These are phyloP conservation scores for Lepidurus packardi DNA, from an alignment of 1,140 invertebrate species.

Conservation along the genomic window DNA sequence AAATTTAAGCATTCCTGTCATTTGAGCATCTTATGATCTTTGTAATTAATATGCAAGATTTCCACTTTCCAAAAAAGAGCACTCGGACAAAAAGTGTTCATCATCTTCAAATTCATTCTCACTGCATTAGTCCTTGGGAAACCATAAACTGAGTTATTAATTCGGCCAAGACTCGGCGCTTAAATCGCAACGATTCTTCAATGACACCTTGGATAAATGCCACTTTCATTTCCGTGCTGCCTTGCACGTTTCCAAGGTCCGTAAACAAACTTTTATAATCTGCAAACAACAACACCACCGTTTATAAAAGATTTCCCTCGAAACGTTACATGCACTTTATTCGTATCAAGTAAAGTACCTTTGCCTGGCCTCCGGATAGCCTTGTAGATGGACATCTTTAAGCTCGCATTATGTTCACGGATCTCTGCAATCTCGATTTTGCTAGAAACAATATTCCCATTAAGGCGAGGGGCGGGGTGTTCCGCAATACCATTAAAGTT, in stretches of 20 bases:
- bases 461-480: constrained; percentile 3
- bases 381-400: constrained; percentile 54
- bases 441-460: constrained; percentile 32
- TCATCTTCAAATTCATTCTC: neutral
- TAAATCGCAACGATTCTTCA: constrained; percentile 71
- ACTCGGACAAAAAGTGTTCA: no score
- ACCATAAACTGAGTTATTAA: constrained; percentile 37
- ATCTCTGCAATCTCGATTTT: constrained; percentile 48
- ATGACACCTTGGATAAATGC: constrained; percentile 67
- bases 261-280: constrained; percentile 66
- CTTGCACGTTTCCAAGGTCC: constrained; percentile 63
- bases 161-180: constrained; percentile 64
- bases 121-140: neutral
- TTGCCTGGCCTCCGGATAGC: constrained; percentile 60
- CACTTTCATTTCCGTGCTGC: constrained; percentile 59
- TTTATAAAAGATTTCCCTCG: no score
- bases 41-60: neutral
- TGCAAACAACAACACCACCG: constrained; percentile 49
- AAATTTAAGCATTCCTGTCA: neutral
- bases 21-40: neutral
- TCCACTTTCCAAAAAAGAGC: no score
- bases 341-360: constrained; percentile 52
- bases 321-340: constrained; percentile 43
- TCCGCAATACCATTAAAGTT: neutral
- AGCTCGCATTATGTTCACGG: constrained; percentile 52